Base-by-base conservation (phyloP, 1,140 invertebrate species). In the Zaprionus nigranus region DNA sequence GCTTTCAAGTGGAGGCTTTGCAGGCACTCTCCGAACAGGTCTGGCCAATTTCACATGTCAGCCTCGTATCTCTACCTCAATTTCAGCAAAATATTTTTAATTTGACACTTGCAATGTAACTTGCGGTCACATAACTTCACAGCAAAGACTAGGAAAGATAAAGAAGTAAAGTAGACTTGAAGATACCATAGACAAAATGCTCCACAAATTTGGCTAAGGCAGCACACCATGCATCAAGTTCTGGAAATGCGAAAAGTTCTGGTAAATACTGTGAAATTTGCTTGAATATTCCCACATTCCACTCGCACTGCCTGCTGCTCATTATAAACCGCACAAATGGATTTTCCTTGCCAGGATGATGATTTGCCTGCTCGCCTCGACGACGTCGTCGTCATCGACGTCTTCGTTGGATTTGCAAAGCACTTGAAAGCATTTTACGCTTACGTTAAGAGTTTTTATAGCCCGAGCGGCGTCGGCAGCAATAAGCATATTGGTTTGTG, bases 401-500 rank as follows among this genome's bases (percentile, higher is more conserved):
- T 64, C 43, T 34, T 74, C 64, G 65, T 69, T 88, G 72, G 84
- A 88, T 88, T 88, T 88, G 84, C 84, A 49, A 61, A 88, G 84
- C 85, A 88, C 84, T 88, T 88, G 85, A 88, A 88, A 88, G 84
- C 84, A 88, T 90, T 88, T 88, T 81, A 88, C 84, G 84, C 84
- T 88, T 88, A 84, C 84, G 84, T 84, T 90, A 84, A 88, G 85
- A 90, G 85, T 88, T 88, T 88, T 88, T 88, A 88, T 88, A 67
- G 85, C 84, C 81, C 64, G 56, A 66, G 51, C 46, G 60, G 64
- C 58, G 61, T 34, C 30, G 30, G 66, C 83, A 72, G 84, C 81
- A 87, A 88, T 90, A 88, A 90, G 84, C 84, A 88, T 88, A 88
- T 88, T 88, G 84, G 85, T 88, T 88, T 90, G 84, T 84, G 84